Evolutionary conservation across 2,113 vertebrate species (phyloP), one percentile per base, ranked within the genome.

Genomic region (Rynchops niger): DNA sequence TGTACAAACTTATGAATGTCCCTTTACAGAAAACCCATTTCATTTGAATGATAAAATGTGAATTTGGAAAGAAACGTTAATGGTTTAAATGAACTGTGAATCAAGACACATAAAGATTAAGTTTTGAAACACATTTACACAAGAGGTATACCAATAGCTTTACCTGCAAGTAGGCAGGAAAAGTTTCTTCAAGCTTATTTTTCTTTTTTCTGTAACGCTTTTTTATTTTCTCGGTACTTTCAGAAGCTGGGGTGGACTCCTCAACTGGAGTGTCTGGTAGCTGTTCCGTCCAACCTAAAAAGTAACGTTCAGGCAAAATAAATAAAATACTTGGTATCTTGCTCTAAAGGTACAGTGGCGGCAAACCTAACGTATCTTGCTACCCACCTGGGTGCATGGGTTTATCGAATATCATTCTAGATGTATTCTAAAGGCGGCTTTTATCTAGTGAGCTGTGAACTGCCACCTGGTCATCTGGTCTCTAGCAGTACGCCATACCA

Each of bases 121-220:
- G 18, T 40, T 65, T 91, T 58, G 14, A 27, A 70, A 83, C 6
- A 16, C 25, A 58, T 76, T 82, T 42, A 20, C 9, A 34, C 3
- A 12, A 18, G 21, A 30, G 73, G 55, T 22, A 67, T 36, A 86
- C 3, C 25, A 19, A 9, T 10, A 67, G 77, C 22, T 94, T 82
- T 98, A 99, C 99, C 98, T 99, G 99, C 45, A 99, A 98, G 73
- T 99, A 99, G 4, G 98, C 99, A 47, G 99, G 99, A 74, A 99
- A 99, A 2, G 97, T 98, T 95, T 99, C 99, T 94, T 99, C 99
- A 8, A 99, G 98, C 81, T 99, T 99, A 8, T 99, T 99, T 97
- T 99, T 99, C 98, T 99, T 99, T 98, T 99, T 99, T 42, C 99
- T 98, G 97, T 99, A 99, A 83, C 99, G 99, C 93, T 99, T 99